Base-by-base conservation (phyloP, 92 coral and sea anemone genomes). In the Parazoanthus swiftii region DNA sequence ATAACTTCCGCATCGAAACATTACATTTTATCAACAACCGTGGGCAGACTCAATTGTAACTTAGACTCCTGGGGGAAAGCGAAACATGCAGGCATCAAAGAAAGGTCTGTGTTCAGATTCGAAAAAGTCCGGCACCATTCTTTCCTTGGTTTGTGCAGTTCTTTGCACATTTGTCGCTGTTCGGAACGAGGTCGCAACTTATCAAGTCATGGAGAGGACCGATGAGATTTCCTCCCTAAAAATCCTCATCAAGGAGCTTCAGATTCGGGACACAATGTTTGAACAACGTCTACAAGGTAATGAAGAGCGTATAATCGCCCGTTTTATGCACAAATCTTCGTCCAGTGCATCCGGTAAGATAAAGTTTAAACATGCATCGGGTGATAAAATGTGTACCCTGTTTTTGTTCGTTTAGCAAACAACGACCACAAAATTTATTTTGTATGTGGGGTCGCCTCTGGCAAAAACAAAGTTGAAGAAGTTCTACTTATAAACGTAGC, bases 301-400 rank as follows among this genome's bases (percentile, higher is more conserved):
- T 25, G 20, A 79, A 44, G 20, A 26, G 35, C 37, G 66, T 20
- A 29, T 50, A 4, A 48, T 48, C 38, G 9, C 3, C 15, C 9
- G 43, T 7, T 44, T 67, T 25, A 46, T 11, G 39, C 39, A n/a
- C 0, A 11, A 44, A 79, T 75, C 25, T 23, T 75, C 83, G 74
- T 89, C 59, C 16, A 78, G 54, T 26, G 58, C 74, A 82, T 89
- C 54, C 48, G 88, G 59, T 63, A 43, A 23, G 66, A 80, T 50
- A 85, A 85, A 4, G 70, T 63, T 46, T 54, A 0, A 1, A 1
- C 2, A 11, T 54, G 59, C 16, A 54, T 0, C 18, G 59, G 15
- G 18, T 54, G 59, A 14, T 0, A 11, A 54, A 13, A 54, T 54
- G 9, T 54, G 2, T 54, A 54, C 20, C 0, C 14, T 54, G 59